These are phyloP conservation scores for Eremobia ochroleuca DNA, from an alignment of 2,888 invertebrate genomes.

Conservation along the genomic window DNA sequence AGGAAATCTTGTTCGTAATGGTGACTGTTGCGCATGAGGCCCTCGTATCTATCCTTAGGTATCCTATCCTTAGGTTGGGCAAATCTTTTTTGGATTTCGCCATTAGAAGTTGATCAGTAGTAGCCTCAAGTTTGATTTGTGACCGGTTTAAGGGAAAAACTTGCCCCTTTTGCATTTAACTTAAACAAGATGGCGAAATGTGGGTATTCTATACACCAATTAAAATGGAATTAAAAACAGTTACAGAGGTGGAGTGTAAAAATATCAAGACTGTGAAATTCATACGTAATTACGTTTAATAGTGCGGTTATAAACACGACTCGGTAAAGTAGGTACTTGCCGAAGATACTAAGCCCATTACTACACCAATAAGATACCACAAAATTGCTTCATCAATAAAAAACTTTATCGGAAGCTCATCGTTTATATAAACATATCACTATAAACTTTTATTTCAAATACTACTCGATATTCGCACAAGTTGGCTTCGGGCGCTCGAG, in stretches of 20 bases:
- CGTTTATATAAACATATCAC: constrained; percentile 27
- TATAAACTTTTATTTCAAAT: constrained; percentile 37
- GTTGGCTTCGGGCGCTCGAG: constrained; percentile 26
- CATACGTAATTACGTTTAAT: neutral
- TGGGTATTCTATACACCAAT: neutral
- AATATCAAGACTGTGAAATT: neutral
- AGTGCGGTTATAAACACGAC: constrained; percentile 1
- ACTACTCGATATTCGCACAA: constrained; percentile 47
- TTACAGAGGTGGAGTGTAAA: neutral
- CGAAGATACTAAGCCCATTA: neutral
- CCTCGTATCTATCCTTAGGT: neutral
- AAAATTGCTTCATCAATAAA: constrained; percentile 30
- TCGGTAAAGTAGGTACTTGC: neutral
- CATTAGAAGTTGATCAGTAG: neutral
- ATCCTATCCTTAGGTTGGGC: too few relatives aligned
- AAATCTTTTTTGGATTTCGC: neutral
- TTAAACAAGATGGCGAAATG: neutral
- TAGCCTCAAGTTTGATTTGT: neutral
- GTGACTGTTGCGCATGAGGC: neutral
- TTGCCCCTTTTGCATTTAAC: neutral
- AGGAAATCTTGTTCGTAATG: neutral
- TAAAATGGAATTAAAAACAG: neutral
- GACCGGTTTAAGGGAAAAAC: neutral
- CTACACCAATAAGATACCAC: constrained; percentile 11
- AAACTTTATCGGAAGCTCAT: constrained; percentile 42